phyloP scores from a whole-genome alignment of 2,888 invertebrate species.

The Trachelus iudaicus region DNA sequence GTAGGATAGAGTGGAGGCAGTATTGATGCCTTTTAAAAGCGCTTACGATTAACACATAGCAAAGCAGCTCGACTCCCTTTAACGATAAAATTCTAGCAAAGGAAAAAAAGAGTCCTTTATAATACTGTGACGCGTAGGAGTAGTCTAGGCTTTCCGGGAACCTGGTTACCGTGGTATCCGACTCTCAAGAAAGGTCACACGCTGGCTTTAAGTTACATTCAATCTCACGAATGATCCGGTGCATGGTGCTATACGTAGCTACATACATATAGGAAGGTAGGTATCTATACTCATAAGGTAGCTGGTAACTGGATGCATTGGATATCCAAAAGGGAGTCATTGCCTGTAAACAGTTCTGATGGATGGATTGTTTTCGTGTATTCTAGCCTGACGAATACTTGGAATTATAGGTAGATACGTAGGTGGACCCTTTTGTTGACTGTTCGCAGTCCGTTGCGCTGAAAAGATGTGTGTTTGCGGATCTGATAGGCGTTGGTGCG shows the following conservation, averaged over 20 bases:
- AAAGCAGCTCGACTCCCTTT: background rate
- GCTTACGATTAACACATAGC: background rate
- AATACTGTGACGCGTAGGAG: background rate
- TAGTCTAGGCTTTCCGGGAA: background rate
- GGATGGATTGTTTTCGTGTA: conserved; percentile 54
- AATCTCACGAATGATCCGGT: background rate
- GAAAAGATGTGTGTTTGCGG: background rate
- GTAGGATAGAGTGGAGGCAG: background rate
- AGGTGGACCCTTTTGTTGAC: conserved; percentile 27
- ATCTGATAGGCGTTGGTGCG: background rate
- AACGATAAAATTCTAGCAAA: background rate
- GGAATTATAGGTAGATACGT: conserved; percentile 7
- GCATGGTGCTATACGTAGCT: background rate
- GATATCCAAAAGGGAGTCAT: background rate
- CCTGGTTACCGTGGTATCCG: background rate
- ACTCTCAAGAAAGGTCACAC: background rate
- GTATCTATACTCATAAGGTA: background rate
- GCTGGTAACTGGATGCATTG: background rate
- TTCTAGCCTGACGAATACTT: conserved; percentile 28
- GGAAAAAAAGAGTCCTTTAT: background rate
- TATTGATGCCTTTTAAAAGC: background rate
- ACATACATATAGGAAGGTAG: background rate
- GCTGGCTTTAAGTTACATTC: background rate
- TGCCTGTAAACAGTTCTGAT: conserved; percentile 30
- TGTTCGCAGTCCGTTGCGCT: conserved; percentile 12